Evolutionary conservation across 2,797 vertebrate species (phyloP), one percentile per base, ranked within the genome.

Genomic region (Myoxocephalus aenaeus): DNA sequence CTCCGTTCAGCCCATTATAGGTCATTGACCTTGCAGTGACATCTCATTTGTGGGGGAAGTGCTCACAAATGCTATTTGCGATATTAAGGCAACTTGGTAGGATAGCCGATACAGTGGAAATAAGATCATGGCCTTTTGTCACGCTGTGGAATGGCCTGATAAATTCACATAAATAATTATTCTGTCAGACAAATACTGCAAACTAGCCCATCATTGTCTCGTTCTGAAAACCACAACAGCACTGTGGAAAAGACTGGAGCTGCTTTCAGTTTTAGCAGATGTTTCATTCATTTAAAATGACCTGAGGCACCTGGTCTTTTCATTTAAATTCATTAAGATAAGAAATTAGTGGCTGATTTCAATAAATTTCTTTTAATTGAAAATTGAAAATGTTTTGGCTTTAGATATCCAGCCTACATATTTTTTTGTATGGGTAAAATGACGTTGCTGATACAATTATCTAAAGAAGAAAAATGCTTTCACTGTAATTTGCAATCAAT

Each of bases 21-120:
- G 75, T 77, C 64, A 77, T 11, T 79, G 68, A 76, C 77, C 66
- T 75, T 61, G 48, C 68, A 57, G 54, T 82, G 75, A 74, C 76
- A 72, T 70, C 22, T 25, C 29, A 40, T 59, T 57, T 36, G 61
- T 1, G 5, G 34, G 51, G 40, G 14, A 72, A 71, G 34, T 8
- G 40, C 66, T 46, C 62, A 72, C 62, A 71, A 68, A 74, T 20
- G 48, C 65, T 27, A 25, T 25, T 48, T 66, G 40, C 1, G 1
- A 46, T 59, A 12, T 66, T 73, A 40, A 81, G 65, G 25, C 54
- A 62, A 56, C 44, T 14, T 34, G 51, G 59, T 65, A n/a, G 61
- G 57, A 67, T 54, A 12, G 46, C n/a, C 6, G 25, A 25, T 54
- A 46, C 9, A 11, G 20, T 34, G 27, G 53, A 75, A 54, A 80